Conservation (phyloP, 2,113 vertebrate genomes). For the Theristicus caerulescens region DNA sequence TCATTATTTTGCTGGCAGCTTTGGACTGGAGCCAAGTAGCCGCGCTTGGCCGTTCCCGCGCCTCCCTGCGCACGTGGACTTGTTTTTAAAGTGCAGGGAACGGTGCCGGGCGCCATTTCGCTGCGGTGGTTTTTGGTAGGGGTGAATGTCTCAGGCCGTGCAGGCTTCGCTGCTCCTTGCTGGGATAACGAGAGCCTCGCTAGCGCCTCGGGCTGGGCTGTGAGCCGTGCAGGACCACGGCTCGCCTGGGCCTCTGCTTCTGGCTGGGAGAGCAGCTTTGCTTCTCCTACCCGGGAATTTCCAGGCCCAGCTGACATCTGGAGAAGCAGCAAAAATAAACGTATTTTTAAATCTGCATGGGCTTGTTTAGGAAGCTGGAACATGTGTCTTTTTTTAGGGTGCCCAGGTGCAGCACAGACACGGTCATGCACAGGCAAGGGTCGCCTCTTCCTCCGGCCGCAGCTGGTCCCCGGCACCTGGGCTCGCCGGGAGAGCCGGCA, state of each 20-base stretch:
- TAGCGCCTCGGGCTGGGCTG: background rate
- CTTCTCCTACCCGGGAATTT: fast-evolving
- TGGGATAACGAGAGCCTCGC: background rate
- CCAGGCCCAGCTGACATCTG: background rate
- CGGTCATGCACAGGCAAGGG: fast-evolving
- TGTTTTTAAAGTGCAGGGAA: background rate
- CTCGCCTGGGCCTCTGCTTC: background rate
- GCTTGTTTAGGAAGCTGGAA: background rate
- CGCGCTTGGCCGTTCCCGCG: background rate
- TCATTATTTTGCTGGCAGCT: constrained; percentile 10
- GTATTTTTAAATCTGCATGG: background rate
- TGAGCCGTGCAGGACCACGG: background rate
- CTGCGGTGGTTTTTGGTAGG: background rate
- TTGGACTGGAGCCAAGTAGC: background rate
- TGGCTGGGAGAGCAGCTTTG: background rate
- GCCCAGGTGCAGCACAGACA: background rate
- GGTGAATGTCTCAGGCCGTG: background rate
- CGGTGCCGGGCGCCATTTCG: fast-evolving
- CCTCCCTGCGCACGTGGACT: background rate
- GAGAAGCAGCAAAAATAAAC: background rate
- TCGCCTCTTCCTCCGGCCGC: background rate
- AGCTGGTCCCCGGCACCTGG: background rate
- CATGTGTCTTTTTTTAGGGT: fast-evolving
- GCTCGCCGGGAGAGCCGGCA: fast-evolving
- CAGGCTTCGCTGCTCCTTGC: background rate